Conservation (phyloP, 2,113 vertebrate genomes). For the Mola mola region DNA sequence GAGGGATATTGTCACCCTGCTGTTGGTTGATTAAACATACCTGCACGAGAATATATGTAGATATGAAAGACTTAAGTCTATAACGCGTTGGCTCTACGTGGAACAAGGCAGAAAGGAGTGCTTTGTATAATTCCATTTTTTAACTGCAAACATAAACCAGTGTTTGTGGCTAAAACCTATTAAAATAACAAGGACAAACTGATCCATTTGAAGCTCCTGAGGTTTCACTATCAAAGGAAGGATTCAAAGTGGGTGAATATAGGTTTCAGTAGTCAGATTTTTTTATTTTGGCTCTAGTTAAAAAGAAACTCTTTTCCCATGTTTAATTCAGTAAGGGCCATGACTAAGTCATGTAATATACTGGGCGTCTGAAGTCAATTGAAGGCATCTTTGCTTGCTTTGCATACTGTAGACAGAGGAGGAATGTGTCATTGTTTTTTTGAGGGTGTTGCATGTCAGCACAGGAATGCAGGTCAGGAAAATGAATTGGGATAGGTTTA, state of each 20-base stretch:
- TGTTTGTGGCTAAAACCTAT: slow-evolving; percentile 37
- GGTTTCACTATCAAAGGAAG: slow-evolving; percentile 68
- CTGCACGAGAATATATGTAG: slow-evolving; percentile 31
- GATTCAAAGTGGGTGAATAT: slow-evolving; percentile 68
- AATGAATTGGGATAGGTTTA: slow-evolving; percentile 31
- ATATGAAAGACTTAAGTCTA: slow-evolving; percentile 26
- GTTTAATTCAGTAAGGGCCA: slow-evolving; percentile 75
- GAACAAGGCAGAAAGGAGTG: slow-evolving; percentile 2
- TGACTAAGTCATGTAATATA: slow-evolving; percentile 72
- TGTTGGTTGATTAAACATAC: slow-evolving; percentile 55
- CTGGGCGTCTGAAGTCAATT: slow-evolving; percentile 56
- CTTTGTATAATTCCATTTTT: slow-evolving; percentile 45
- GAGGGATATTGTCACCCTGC: slow-evolving; percentile 42
- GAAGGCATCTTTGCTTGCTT: slow-evolving; percentile 34
- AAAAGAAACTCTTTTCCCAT: slow-evolving; percentile 73
- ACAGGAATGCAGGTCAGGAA: slow-evolving; percentile 25
- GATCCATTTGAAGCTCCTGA: slow-evolving; percentile 66
- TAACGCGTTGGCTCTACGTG: slow-evolving; percentile 27
- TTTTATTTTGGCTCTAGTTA: slow-evolving; percentile 75
- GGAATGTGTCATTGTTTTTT: slow-evolving; percentile 41
- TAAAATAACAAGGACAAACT: slow-evolving; percentile 62
- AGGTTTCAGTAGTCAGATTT: slow-evolving; percentile 72
- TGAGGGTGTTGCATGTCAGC: slow-evolving; percentile 18
- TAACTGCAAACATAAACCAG: slow-evolving; percentile 43
- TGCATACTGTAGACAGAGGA: slow-evolving; percentile 31